Evolutionary conservation across 2,888 invertebrate genomes (phyloP).

Genomic region (Dryadula phaetusa): DNA sequence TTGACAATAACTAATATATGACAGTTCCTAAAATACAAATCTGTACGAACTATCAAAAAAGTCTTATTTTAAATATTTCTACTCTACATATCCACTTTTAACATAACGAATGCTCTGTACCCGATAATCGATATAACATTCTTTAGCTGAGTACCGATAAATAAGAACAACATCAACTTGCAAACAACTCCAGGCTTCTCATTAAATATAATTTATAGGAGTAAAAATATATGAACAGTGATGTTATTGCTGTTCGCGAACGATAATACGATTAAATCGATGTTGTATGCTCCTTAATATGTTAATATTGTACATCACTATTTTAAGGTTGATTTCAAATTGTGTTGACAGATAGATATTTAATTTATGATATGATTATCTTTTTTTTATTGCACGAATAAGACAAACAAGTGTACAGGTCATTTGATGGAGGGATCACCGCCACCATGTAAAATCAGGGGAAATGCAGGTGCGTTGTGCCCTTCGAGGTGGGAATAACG

Average conservation of each 20-base stretch:
- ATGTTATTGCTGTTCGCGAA: background rate
- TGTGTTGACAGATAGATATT: too few relatives aligned
- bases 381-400: too few relatives aligned
- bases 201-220: slow-evolving; percentile 8
- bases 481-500: too few relatives aligned
- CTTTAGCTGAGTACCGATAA: slow-evolving; percentile 18
- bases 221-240: slow-evolving; percentile 13
- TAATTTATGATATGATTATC: too few relatives aligned
- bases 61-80: background rate
- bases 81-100: background rate
- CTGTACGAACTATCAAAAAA: background rate
- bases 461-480: too few relatives aligned
- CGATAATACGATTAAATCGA: background rate
- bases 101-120: background rate
- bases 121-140: slow-evolving; percentile 17
- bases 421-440: too few relatives aligned
- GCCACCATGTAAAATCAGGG: too few relatives aligned
- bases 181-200: slow-evolving; percentile 11
- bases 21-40: background rate
- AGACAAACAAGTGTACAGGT: too few relatives aligned
- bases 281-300: background rate
- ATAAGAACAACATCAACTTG: slow-evolving; percentile 15
- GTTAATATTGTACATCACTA: background rate
- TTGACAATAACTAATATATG: too few relatives aligned
- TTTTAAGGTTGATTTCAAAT: too few relatives aligned